Evolutionary conservation across 2,888 invertebrate genomes (phyloP).

Genomic region (Euzophera pinguis): DNA sequence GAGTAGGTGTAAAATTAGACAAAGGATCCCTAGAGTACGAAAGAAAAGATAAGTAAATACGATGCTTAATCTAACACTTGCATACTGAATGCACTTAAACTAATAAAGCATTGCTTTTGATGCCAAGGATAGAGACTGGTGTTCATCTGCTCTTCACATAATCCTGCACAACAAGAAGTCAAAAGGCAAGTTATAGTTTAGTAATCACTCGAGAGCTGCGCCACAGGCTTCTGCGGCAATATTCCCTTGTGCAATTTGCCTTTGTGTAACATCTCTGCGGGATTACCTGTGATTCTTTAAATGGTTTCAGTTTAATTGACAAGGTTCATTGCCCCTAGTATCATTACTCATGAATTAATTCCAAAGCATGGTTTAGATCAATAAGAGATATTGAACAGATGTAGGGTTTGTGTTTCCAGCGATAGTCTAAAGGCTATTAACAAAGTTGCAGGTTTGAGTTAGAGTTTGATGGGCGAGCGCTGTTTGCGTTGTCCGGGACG

Average conservation of each 20-base stretch:
- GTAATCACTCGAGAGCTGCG: conserved; percentile 19
- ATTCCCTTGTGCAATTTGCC: conserved; percentile 22
- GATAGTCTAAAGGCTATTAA: conserved; percentile 70
- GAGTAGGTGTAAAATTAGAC: no score
- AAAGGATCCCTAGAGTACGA: no score
- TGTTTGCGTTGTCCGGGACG: conserved; percentile 64
- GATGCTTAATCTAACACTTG: no score
- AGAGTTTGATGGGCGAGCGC: conserved; percentile 68
- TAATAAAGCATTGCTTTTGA: not conserved
- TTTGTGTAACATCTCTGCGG: conserved; percentile 16
- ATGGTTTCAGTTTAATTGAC: conserved; percentile 19
- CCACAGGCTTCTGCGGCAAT: conserved; percentile 18
- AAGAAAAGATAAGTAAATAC: no score
- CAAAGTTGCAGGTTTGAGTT: conserved; percentile 69
- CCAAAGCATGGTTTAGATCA: conserved; percentile 17
- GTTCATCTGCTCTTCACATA: not conserved
- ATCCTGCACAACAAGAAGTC: conserved; percentile 5
- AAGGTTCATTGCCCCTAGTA: conserved; percentile 9
- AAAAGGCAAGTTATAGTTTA: conserved; percentile 15
- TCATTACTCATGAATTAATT: conserved; percentile 20
- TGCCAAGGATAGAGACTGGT: not conserved
- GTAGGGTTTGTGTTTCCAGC: conserved; percentile 45
- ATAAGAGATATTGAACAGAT: conserved; percentile 38
- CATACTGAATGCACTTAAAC: not conserved
- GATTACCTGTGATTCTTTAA: conserved; percentile 19